A percentile compares a stretch with the other conserved stretches of the same genome.
Evolutionary conservation across 1,140 invertebrate genomes (phyloP).

Genomic region (Drosophila varians): DNA sequence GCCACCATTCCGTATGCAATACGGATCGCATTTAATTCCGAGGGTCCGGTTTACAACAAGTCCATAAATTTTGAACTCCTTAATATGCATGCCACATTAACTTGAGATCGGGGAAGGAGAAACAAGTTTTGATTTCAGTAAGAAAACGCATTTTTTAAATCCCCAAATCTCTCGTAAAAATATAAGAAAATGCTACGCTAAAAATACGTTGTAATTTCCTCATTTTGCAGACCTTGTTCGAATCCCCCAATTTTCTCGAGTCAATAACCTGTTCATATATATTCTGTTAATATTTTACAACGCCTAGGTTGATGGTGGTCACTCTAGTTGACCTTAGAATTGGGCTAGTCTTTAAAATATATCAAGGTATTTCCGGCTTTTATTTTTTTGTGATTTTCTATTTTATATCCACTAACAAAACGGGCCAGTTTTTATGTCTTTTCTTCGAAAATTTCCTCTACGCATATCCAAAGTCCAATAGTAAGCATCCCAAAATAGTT

Average conservation of each 20-base stretch:
- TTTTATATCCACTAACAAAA: conserved; percentile 1
- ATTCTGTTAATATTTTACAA: conserved; percentile 26
- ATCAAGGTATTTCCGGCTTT: conserved; percentile 50
- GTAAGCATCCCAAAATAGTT: conserved; percentile 35
- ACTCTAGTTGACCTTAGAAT: conserved; percentile 43
- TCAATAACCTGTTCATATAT: conserved; percentile 43
- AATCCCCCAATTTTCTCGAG: conserved; percentile 16
- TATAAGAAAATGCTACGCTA: conserved; percentile 12
- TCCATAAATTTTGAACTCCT: conserved; percentile 54
- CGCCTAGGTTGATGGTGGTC: conserved; percentile 23
- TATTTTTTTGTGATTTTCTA: conserved; percentile 27
- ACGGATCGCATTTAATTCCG: conserved; percentile 26
- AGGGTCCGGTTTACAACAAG: conserved; percentile 64
- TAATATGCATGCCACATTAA: conserved; percentile 58
- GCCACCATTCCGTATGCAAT: conserved; percentile 31
- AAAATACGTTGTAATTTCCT: conserved; percentile 36
- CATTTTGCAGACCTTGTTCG: conserved; percentile 35
- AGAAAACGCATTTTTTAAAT: conserved; percentile 17
- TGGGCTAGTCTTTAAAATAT: conserved; percentile 29
- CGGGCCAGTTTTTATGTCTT: not conserved
- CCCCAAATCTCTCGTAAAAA: not conserved
- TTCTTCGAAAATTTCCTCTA: conserved; percentile 9
- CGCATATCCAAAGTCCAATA: conserved; percentile 26
- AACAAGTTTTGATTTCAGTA: conserved; percentile 49
- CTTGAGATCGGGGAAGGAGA: conserved; percentile 11